Base-by-base conservation (phyloP, 2,888 invertebrate genomes). In the Ametastegia equiseti region DNA sequence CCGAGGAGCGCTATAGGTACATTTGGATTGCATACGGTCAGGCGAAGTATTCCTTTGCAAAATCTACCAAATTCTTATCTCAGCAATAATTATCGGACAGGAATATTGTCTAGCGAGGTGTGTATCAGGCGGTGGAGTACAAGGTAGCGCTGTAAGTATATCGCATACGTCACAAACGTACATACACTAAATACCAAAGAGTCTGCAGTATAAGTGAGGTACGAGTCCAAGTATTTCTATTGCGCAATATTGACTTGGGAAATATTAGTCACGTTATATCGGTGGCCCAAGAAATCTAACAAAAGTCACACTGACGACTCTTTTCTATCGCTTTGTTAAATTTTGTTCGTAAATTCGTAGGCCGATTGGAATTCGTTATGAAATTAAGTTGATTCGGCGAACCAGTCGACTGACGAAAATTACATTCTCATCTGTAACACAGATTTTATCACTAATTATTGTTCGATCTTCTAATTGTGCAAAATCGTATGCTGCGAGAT, bases 261-360 rank as follows among this genome's bases (percentile, higher is more conserved):
- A 78, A 78, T 78, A 78, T 78, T 78, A 78, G 78, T 78, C 78
- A 78, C 78, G 60, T 78, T 78, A 57, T 60, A 78, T 78, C 78
- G 60, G 78, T 78, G 78, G 78, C 78, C 42, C 60, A 50, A 50
- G 78, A 39, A 42, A 78, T 57, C 42, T 78, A 63, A 78, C 78
- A 78, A 78, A 78, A 60, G 78, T 60, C 39, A 23, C 27, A 60
- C 60, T 60, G 23, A 60, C 39, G 23, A 63, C 42, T 42, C 9
- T 7, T 13, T 23, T 36, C n/a, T n/a, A n/a, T n/a, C n/a, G 42
- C 27, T 39, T 50, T 75, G 75, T 54, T 75, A 75, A 2, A 75
- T 75, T 75, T 54, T 36, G 75, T 50, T 19, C 23, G 54, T 54
- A 33, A 75, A 50, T 54, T 54, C 75, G 15, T 50, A 30, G 33